Conservation (phyloP, 2,113 vertebrate genomes). For the Aptenodytes forsteri region DNA sequence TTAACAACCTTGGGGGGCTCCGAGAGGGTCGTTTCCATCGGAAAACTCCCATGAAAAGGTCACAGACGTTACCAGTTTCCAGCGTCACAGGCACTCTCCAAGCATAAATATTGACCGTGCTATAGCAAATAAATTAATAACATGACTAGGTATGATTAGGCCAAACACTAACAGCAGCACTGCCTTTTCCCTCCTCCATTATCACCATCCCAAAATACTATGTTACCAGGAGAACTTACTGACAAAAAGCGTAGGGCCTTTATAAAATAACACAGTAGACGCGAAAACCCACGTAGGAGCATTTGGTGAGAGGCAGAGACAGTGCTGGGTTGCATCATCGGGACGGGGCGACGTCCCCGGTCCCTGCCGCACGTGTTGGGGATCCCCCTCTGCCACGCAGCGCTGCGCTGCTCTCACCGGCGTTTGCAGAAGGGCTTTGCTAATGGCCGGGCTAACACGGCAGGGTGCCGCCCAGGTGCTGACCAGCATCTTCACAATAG, state of each 20-base stretch:
- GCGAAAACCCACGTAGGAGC: rapidly evolving
- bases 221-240: not conserved
- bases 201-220: not conserved
- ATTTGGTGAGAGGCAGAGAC: not conserved
- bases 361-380: not conserved
- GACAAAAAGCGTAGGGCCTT: not conserved
- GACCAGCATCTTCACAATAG: not conserved
- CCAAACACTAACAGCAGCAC: not conserved
- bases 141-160: no score
- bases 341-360: rapidly evolving
- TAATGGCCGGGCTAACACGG: rapidly evolving
- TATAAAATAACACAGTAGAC: not conserved
- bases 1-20: no score
- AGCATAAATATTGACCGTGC: not conserved
- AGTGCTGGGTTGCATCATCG: rapidly evolving
- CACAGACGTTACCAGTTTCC: not conserved
- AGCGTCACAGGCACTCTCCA: not conserved
- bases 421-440: no score
- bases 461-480: not conserved
- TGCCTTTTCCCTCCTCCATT: not conserved
- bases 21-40: rapidly evolving
- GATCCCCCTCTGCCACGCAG: not conserved
- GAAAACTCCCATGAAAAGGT: not conserved
- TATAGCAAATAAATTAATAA: not conserved
- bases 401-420: no score